Conservation (phyloP, 2,113 vertebrate species). For the Ailuropoda melanoleuca region DNA sequence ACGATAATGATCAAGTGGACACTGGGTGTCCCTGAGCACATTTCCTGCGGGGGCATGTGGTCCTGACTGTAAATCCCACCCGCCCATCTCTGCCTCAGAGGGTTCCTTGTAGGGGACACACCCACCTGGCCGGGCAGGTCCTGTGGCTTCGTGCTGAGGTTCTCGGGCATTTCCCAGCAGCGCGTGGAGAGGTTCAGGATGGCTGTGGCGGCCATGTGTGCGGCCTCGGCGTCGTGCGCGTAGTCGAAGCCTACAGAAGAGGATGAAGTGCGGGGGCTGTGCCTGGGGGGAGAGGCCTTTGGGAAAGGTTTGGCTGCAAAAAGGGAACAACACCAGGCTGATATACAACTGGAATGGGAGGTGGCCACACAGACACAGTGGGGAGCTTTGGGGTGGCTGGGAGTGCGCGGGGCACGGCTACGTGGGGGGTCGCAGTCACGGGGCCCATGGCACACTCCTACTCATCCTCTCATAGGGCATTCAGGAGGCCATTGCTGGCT, state of each 20-base stretch:
- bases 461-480: accelerated
- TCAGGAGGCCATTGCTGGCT: not conserved
- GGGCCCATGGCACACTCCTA: not conserved
- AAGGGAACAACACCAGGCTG: slow-evolving; percentile 74
- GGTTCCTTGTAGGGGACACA: not conserved
- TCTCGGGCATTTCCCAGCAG: slow-evolving; percentile 98
- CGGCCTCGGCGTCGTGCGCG: slow-evolving; percentile 95
- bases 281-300: slow-evolving; percentile 91
- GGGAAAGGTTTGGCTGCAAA: slow-evolving; percentile 91
- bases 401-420: too few species aligned
- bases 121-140: slow-evolving; percentile 90
- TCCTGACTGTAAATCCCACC: not conserved
- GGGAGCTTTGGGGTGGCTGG: not conserved
- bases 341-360: not conserved
- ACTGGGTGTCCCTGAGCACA: not conserved
- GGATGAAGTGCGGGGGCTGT: slow-evolving; percentile 84
- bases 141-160: slow-evolving; percentile 95
- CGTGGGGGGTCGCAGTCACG: accelerated
- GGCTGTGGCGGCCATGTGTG: slow-evolving; percentile 98
- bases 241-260: slow-evolving; percentile 95
- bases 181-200: slow-evolving; percentile 98
- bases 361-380: not conserved
- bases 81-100: too few species aligned
- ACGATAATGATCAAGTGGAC: too few species aligned
- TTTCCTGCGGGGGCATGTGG: accelerated